Base-by-base conservation (phyloP, 2,113 vertebrate species). In the Cryptomyrus ogoouensis region DNA sequence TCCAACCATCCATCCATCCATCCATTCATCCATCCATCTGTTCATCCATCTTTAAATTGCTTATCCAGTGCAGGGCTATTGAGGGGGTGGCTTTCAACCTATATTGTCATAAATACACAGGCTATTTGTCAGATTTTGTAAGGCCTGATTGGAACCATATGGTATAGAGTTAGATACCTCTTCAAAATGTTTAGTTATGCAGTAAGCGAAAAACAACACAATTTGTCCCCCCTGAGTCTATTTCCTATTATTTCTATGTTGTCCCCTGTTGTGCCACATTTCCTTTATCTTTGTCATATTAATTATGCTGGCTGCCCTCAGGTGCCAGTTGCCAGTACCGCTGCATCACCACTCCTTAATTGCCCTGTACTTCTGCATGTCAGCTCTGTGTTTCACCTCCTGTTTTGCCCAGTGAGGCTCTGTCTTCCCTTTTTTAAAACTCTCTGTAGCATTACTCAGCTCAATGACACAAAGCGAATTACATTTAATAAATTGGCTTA, bases 401-500 rank as follows among this genome's bases (percentile, higher is more conserved):
- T 92, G 92, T 93, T 94, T 94, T 92, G 91, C 93, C 93, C 94
- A 92, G 49, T 91, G 93, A 93, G 92, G 92, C 92, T 91, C 83
- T 92, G 94, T 94, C 95, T 94, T 92, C 93, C 93, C 92, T 93
- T 94, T 94, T 94, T 93, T 95, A 92, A 89, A 94, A 96, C 95
- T 95, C 95, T 95, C 70, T 83, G 46, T 94, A 95, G 95, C 97
- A 96, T 97, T 96, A 96, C 95, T 96, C 97, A 95, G 95, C 95
- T 97, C 96, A 96, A 94, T 94, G 94, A 95, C 93, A 95, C 94
- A 94, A 95, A 94, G 94, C 95, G 96, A 96, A 96, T 94, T 95
- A 94, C 94, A 92, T 95, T 96, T 96, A 97, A 96, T 96, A 96
- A 96, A 97, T 97, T 95, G 96, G 93, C 94, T 94, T 97, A 97